phyloP scores from a whole-genome alignment of 2,113 vertebrate species.

The Phyllostomus discolor region DNA sequence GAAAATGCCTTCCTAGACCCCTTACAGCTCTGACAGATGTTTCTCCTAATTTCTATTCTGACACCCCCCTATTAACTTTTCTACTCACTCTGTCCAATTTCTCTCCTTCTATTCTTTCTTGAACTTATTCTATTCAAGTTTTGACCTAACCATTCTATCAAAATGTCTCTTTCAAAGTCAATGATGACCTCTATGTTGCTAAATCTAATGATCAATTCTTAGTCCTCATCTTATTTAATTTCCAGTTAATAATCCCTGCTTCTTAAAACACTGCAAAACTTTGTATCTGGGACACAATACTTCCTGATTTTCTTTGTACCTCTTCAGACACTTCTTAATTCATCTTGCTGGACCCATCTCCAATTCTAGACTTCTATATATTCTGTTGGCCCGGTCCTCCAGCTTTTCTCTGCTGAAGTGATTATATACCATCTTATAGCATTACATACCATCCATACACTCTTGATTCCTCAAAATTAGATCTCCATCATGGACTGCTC shows the following conservation, averaged over 20 bases:
- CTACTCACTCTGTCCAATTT: neutral
- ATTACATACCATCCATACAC: neutral
- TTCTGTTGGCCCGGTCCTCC: neutral
- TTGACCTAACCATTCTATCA: neutral
- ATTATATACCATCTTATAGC: fast-evolving
- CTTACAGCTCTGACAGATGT: neutral
- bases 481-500: neutral
- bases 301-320: neutral
- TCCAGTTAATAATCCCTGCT: neutral
- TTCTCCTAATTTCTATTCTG: neutral
- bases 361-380: neutral
- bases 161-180: neutral
- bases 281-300: neutral
- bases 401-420: neutral
- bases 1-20: neutral
- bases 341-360: neutral
- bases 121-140: neutral
- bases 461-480: neutral
- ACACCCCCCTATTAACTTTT: neutral
- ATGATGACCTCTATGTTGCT: neutral
- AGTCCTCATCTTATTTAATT: neutral
- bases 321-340: neutral
- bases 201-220: neutral
- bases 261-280: neutral
- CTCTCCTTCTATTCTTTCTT: neutral